Conservation (phyloP, 2,113 vertebrate species). For the Ameiurus melas region DNA sequence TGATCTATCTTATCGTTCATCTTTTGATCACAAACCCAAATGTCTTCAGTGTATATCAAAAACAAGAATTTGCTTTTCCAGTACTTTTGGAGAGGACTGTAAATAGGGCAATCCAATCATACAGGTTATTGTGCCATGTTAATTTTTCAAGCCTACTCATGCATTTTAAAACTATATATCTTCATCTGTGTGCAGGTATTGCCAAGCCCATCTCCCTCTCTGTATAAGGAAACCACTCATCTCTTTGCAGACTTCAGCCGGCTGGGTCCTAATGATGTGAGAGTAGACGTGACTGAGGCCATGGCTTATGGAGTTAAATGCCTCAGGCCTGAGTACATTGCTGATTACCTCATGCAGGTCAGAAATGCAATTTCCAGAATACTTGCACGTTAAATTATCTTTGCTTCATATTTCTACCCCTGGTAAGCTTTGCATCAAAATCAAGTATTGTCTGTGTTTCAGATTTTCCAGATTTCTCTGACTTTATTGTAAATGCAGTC, state of each 20-base stretch:
- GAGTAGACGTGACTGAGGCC: conserved; percentile 79
- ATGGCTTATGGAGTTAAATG: conserved; percentile 81
- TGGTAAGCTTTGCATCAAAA: not conserved
- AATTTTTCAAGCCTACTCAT: not conserved
- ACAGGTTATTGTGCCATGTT: not conserved
- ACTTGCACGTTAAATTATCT: not conserved
- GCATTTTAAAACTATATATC: not conserved
- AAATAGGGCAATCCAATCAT: not conserved
- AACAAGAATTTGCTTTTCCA: not conserved
- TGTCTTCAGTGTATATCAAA: not conserved
- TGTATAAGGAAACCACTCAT: conserved; percentile 86
- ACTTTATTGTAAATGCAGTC: not conserved
- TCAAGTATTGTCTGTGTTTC: not conserved
- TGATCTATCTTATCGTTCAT: too few species aligned
- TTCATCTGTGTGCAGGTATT: conserved; percentile 76
- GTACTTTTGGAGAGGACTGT: too few species aligned
- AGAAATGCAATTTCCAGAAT: not conserved
- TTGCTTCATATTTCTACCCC: not conserved
- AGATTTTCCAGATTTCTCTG: not conserved
- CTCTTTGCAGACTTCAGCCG: conserved; percentile 91
- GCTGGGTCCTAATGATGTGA: conserved; percentile 80
- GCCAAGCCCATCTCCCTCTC: conserved; percentile 72
- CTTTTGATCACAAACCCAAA: not conserved
- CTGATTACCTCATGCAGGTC: conserved; percentile 96
- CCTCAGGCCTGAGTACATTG: conserved; percentile 92